These are phyloP conservation scores for Struthio camelus DNA, from an alignment of 2,113 vertebrate genomes.

Conservation along the genomic window DNA sequence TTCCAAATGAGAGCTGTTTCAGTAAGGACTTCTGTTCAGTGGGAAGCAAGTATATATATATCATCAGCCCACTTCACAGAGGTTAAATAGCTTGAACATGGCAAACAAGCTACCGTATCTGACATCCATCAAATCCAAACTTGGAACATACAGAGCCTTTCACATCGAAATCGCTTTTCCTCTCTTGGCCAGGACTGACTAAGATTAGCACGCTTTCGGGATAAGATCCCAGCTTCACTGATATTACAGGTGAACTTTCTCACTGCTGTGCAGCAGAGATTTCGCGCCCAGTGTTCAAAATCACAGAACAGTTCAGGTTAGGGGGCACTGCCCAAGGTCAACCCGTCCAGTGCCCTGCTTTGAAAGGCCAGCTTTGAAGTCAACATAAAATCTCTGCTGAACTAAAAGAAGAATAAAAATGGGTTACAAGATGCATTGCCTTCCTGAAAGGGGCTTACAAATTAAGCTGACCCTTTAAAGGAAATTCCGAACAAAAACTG, in stretches of 20 bases:
- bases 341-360: neutral
- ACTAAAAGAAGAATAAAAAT: neutral
- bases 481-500: neutral
- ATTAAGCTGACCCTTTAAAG: neutral
- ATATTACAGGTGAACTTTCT: neutral
- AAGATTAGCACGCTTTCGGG: neutral
- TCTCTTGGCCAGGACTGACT: neutral
- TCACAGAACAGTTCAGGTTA: neutral
- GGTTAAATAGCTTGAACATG: neutral
- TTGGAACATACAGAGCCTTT: neutral
- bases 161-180: neutral
- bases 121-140: neutral
- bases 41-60: neutral
- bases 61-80: neutral
- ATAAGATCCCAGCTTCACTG: neutral
- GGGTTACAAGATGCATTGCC: neutral
- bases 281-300: neutral
- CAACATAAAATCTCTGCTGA: neutral
- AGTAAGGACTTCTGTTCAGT: neutral
- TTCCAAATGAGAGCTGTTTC: neutral
- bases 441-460: neutral
- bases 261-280: neutral
- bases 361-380: neutral
- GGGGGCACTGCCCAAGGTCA: neutral
- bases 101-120: neutral